Evolutionary conservation across 2,113 vertebrate genomes (phyloP), one percentile per base, ranked within the genome.

Genomic region (Rhinichthys klamathensis): DNA sequence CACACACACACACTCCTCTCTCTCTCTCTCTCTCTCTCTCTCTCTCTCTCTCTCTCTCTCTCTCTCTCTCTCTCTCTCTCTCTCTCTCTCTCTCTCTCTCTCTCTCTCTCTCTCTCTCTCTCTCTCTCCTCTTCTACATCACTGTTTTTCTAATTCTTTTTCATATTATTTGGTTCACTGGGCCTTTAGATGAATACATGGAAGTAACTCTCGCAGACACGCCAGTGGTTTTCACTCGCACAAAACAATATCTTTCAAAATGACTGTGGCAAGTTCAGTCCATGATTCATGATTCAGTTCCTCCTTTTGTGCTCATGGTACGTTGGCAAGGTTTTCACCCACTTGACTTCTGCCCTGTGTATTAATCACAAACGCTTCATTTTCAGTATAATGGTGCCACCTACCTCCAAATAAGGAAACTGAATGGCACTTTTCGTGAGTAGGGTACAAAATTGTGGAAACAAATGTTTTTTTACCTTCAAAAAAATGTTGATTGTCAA

Each of bases 111-210:
- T n/a, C 11, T 73, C 25, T 61, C 9, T n/a, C 8, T 83, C 46
- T 74, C 54, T 30, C 35, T n/a, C n/a, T 63, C 35, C 32, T 23
- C 2, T 75, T 67, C 58, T 30, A 25, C 56, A 10, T 69, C 11
- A 84, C 60, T n/a, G 35, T 35, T 67, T 76, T 27, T 82, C 60
- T 21, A 49, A 51, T 61, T 56, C 49, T 63, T 32, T 78, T 77
- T 49, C 30, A 32, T 78, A 85, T 78, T 49, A 78, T 51, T 51
- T 51, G 73, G 60, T 79, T 85, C 46, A 54, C 38, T 85, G 65
- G 49, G 76, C 77, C 61, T 80, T 67, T 80, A 79, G 49, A 79
- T 80, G 61, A 70, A 69, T 67, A 58, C 77, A 70, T 79, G 76
- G 41, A 74, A 56, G 75, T 58, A 44, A 51, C 72, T 75, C 32